A percentile compares a stretch with the other conserved stretches of the same genome.
phyloP scores from a whole-genome alignment of 2,113 vertebrate genomes.

The Dromiciops gliroides region DNA sequence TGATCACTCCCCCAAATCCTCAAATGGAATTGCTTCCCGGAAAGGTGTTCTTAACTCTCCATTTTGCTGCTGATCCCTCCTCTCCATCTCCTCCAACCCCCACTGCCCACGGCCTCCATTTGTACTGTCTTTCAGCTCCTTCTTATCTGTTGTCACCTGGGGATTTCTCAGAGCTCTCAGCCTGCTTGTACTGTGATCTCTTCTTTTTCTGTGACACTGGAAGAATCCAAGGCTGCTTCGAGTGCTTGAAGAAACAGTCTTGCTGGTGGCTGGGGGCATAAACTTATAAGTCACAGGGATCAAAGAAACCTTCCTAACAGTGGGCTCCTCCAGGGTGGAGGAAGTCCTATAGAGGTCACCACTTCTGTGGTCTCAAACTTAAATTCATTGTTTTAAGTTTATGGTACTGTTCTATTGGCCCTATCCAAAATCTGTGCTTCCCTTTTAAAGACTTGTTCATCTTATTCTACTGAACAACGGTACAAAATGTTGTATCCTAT shows the following conservation, averaged over 20 bases:
- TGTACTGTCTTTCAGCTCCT: background rate
- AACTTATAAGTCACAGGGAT: background rate
- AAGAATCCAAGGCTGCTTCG: background rate
- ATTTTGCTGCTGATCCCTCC: background rate
- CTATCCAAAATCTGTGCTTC: background rate
- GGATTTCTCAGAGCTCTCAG: background rate
- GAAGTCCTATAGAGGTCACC: background rate
- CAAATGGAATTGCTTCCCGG: background rate
- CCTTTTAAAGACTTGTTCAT: background rate
- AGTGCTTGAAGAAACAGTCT: constrained; percentile 10
- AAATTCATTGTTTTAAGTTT: background rate
- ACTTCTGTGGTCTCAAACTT: background rate
- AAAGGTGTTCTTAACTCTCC: background rate
- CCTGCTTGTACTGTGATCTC: background rate
- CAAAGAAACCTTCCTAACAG: constrained; percentile 3
- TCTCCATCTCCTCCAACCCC: background rate
- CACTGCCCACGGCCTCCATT: background rate
- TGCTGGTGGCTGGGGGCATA: background rate
- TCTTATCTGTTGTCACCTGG: background rate
- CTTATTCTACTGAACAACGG: background rate
- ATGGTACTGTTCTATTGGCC: background rate
- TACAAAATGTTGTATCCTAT: background rate
- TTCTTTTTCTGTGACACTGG: background rate
- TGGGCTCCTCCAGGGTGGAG: background rate
- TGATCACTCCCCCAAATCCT: background rate